Evolutionary conservation across 37 sponge, comb jelly and placozoan species (phyloP).

Genomic region (Tethya wilhelma): DNA sequence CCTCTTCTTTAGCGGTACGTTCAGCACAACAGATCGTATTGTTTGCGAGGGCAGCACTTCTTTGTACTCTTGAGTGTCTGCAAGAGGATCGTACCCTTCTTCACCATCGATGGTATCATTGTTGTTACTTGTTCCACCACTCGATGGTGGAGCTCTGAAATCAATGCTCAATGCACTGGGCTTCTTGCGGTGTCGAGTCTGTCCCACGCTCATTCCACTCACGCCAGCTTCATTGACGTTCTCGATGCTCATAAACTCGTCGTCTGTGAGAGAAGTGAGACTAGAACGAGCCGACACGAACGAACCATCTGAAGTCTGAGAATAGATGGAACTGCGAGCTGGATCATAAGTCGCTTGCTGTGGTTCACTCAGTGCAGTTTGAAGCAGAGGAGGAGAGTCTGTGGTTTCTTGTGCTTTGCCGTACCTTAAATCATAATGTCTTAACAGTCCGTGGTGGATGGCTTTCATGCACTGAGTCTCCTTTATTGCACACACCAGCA

Average conservation of each 20-base stretch:
- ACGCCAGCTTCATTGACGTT: background rate
- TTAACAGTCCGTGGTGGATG: slow-evolving; percentile 29
- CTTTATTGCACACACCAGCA: background rate
- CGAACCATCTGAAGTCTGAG: slow-evolving; percentile 3
- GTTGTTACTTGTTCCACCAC: background rate
- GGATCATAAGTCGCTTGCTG: background rate
- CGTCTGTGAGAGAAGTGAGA: slow-evolving; percentile 8
- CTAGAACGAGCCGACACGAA: slow-evolving; percentile 39
- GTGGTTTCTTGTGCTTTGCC: background rate
- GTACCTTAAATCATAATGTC: slow-evolving; percentile 19
- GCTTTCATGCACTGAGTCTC: slow-evolving; percentile 8
- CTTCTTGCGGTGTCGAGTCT: slow-evolving; percentile 21
- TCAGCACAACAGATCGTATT: background rate
- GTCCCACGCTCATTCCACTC: background rate
- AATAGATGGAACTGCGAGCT: background rate
- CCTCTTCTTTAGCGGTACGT: background rate
- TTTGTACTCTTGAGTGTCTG: background rate
- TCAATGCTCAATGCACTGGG: slow-evolving; percentile 12
- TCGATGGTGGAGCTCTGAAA: background rate
- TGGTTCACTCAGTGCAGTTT: background rate
- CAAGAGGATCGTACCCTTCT: background rate
- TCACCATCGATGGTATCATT: background rate
- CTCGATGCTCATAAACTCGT: slow-evolving; percentile 32
- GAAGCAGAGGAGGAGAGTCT: background rate
- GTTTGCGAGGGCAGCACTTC: background rate